Evolutionary conservation across 2,888 invertebrate genomes (phyloP), one percentile per base, ranked within the genome.

Genomic region (Cheilosia grossa): DNA sequence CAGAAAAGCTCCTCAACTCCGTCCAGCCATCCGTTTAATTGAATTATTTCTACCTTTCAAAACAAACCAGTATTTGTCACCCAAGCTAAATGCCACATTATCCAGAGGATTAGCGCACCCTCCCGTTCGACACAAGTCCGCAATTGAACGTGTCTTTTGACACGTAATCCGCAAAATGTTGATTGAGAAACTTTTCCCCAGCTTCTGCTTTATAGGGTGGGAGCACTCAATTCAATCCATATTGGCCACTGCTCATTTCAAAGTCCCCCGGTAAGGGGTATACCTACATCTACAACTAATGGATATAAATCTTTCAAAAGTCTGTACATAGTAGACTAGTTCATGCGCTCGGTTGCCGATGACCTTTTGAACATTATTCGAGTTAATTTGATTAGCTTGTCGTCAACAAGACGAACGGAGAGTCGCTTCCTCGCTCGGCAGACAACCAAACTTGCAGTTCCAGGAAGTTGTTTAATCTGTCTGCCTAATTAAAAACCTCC

Each of bases 341-440:
- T 78, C 63, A 63, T 63, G 51, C 77, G 44, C 69, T 63, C 40
- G 49, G 70, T 63, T 30, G 58, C 49, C 17, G 63, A 49, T 58
- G 67, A 67, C 73, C 79, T 78, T 73, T 75, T n/a, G 27, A 58
- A 56, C 73, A 67, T 69, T 33, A 42, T 54, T 85, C 44, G 27
- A 80, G 75, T 66, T 80, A 85, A 85, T 80, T 80, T 80, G 59
- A 75, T 85, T 64, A 85, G 75, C 54, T 59, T 85, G 70, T 83
- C 74, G 73, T 64, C 79, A 83, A 80, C 74, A 77, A 64, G 47
- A 9, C 2, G 30, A 56, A 69, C 37, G 10, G 6, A 30, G 1
- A 49, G 59, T 17, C 44, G 63, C 72, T 37, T 17, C 33, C 47
- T 4, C 21, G 9, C 51, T 27, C 56, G 53, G 24, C 17, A 15